Base-by-base conservation (phyloP, 2,113 vertebrate species). In the Corydoras maculifer region DNA sequence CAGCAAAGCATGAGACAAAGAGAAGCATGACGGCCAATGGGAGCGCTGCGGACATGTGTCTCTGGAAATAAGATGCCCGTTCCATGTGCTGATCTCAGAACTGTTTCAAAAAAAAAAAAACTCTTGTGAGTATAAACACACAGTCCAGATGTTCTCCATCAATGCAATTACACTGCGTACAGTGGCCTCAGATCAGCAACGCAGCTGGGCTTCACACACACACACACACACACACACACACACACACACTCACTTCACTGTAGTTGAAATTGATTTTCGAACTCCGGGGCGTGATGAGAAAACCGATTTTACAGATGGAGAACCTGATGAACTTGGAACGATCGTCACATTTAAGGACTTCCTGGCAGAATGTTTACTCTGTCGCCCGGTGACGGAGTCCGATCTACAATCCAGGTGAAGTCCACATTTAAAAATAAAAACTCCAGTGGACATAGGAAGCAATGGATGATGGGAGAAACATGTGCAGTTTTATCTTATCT, bases 221-320 rank as follows among this genome's bases (percentile, higher is more conserved):
- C 49, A 9, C 32, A 18, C 32, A 51, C 11, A 43, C 18, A 71
- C 6, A 55, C 29, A 62, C 18, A 35, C 43, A 68, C 63, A 50
- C 43, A 58, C 14, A 65, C 15, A 48, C 6, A 80, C 79, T 79
- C 73, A 80, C 78, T 70, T 75, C 65, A 30, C 7, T 13, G 30
- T 13, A 9, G 9, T 61, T 30, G 63, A 15, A 51, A 58, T 7
- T 15, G 66, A 54, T 14, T 69, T 62, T 57, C 55, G 69, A 14
- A 49, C 29, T 60, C 64, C 31, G 14, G 70, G 70, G 7, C 14
- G 55, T 14, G 64, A 58, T 15, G 69, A 68, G 74, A 66, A 35
- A 63, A 68, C 43, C 53, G 76, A 63, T 48, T 59, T 63, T 62
- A 65, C n/a, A 15, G 32, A 50, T 13, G 64, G 57, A 72, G 73